Base-by-base conservation (phyloP, 1,140 invertebrate genomes). In the Spodoptera frugiperda region DNA sequence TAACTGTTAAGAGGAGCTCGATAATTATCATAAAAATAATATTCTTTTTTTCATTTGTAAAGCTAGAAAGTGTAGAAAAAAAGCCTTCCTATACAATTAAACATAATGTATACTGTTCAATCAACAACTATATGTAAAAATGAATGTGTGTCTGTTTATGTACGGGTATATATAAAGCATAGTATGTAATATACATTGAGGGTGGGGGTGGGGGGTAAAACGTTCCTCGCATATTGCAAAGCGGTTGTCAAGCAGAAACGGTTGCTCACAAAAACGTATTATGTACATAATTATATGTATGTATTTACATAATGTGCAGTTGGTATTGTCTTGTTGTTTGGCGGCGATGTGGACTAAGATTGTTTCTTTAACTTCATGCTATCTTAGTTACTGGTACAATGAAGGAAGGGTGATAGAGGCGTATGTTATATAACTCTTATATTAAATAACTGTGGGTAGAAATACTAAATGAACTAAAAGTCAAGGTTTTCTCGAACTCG, bases 181-280 rank as follows among this genome's bases (percentile, higher is more conserved):
- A 25, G 44, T 59, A 59, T 59, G 17, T 10, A 25, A 61, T 59
- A 59, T 59, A 59, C 33, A 61, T 17, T 12, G 33, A 4, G n/a
- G 15, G 30, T 9, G n/a, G 9, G 57, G 14, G n/a, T n/a, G 15
- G n/a, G 9, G 57, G 14, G n/a, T n/a, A 39, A 55, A 61, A 61
- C 57, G 57, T 61, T 61, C 57, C 57, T 61, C n/a, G 57, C 57
- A 44, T 61, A 61, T 44, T 10, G 33, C 57, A 61, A 61, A 61
- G 57, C 59, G 59, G 59, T 12, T 0, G n/a, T 10, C 59, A 63
- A 63, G 59, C 59, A 44, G 0, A 25, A 54, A 9, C n/a, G 33
- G 59, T 44, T 33, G 59, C 59, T 39, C 59, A 63, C 59, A 63
- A 63, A 63, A 44, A 63, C 10, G 25, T 25, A 25, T 3, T 63